phyloP scores from a whole-genome alignment of 2,113 vertebrate genomes.

The Danionella cerebrum region DNA sequence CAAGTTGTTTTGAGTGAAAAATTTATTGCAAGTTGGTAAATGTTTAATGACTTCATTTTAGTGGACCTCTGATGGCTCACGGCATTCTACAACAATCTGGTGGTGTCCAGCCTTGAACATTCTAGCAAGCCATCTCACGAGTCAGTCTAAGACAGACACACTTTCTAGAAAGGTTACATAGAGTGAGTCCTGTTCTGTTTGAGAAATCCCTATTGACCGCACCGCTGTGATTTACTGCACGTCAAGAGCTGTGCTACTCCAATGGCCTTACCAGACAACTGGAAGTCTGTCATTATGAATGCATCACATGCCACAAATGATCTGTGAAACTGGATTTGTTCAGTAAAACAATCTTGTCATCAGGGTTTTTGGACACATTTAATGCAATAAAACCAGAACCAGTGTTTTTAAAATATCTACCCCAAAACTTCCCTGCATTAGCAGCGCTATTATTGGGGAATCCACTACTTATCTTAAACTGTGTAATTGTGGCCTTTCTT shows the following conservation, averaged over 20 bases:
- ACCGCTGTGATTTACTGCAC: conserved; percentile 16
- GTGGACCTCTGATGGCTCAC: conserved; percentile 49
- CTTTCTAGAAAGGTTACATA: conserved; percentile 4
- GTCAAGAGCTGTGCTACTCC: conserved; percentile 18
- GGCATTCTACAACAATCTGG: conserved; percentile 48
- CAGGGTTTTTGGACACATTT: too few species aligned
- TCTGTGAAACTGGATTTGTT: conserved; percentile 25
- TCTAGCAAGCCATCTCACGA: conserved; percentile 19
- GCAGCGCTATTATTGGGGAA: too few species aligned
- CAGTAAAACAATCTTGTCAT: conserved; percentile 19
- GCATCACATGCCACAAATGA: not conserved
- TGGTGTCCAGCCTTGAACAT: conserved; percentile 41
- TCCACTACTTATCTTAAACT: too few species aligned
- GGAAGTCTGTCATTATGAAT: not conserved
- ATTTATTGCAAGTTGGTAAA: conserved; percentile 51
- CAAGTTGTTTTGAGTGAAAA: conserved; percentile 50
- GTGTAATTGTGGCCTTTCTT: too few species aligned
- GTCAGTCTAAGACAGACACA: conserved; percentile 2
- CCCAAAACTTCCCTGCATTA: too few species aligned
- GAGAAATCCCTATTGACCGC: not conserved
- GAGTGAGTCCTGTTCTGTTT: conserved; percentile 9
- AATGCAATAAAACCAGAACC: too few species aligned
- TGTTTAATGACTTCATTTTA: conserved; percentile 60
- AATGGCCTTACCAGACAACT: conserved; percentile 10
- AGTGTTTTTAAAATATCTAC: too few species aligned